These are phyloP conservation scores for Macrochelys suwanniensis DNA, from an alignment of 2,797 vertebrate genomes.

Conservation along the genomic window DNA sequence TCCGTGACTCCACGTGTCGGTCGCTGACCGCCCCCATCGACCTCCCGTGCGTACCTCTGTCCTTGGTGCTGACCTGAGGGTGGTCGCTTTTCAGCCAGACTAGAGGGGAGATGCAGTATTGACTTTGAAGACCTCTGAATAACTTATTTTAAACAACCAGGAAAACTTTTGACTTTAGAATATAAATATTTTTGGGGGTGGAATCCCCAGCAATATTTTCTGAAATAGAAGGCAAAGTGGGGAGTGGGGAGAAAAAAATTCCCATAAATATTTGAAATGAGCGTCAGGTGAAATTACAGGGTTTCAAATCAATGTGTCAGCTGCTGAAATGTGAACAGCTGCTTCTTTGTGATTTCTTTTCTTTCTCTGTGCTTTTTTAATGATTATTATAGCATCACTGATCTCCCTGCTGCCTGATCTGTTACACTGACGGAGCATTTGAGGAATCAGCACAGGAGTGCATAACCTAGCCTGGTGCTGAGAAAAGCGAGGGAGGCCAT, in stretches of 20 bases:
- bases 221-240: background rate
- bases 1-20: background rate
- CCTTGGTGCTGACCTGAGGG: background rate
- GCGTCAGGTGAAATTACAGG: constrained; percentile 37
- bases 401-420: constrained; percentile 26
- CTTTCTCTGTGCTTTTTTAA: background rate
- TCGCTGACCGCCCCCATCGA: background rate
- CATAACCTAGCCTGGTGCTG: background rate
- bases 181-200: background rate
- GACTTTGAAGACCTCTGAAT: background rate
- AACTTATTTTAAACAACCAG: background rate
- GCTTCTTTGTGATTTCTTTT: constrained; percentile 1
- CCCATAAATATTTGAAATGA: constrained; percentile 36
- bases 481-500: background rate
- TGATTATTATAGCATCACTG: constrained; percentile 29
- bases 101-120: background rate
- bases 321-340: constrained; percentile 32
- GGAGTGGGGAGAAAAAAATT: background rate
- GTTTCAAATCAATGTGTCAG: constrained; percentile 41
- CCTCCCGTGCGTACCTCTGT: background rate
- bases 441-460: background rate
- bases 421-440: background rate
- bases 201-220: background rate
- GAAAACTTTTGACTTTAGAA: background rate
- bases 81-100: background rate